Evolutionary conservation across 1,140 invertebrate species (phyloP), one percentile per base, ranked within the genome.

Genomic region (Campodea augens): DNA sequence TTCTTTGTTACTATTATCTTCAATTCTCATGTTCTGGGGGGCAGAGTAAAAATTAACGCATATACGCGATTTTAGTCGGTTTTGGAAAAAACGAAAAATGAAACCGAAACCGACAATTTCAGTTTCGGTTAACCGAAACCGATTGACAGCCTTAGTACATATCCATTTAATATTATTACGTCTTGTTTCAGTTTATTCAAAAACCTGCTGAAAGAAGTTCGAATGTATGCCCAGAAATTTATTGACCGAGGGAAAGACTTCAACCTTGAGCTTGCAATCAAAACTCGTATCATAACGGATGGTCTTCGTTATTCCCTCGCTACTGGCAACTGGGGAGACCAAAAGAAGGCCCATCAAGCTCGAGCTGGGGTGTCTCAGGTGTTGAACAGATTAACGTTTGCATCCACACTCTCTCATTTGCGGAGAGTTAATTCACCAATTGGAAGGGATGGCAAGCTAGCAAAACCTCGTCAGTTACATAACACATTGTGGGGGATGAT

Each of bases 281-380:
- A 96, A 64, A 96, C 92, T 0, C 81, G 91, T 60, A 90, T 96
- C 32, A 98, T 98, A 43, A 98, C 93, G 2, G 91, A 98, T 64
- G 95, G 95, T n/a, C 67, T 98, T 20, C 70, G 89, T 51, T 98
- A 98, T 62, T 98, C 93, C 0, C 66, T 98, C 50, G 93, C 95
- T 55, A 98, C 95, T 29, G 95, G 95, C 24, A 98, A 98, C 65
- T 98, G 95, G 95, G 95, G 95, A 27, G 95, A 98, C 62, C 95
- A 98, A 65, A 98, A 98, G 62, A 98, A 98, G 63, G 95, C 95
- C 48, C 93, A 98, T 79, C 89, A 95, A 66, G 86, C 89, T 4
- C 71, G 91, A 63, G 90, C 91, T 51, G 87, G 87, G 24, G 86
- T 90, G 12, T 85, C 81, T 44, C 87, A 90, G 71, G 89, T 92